phyloP scores from a whole-genome alignment of 2,113 vertebrate species.

The Anseranas semipalmata region DNA sequence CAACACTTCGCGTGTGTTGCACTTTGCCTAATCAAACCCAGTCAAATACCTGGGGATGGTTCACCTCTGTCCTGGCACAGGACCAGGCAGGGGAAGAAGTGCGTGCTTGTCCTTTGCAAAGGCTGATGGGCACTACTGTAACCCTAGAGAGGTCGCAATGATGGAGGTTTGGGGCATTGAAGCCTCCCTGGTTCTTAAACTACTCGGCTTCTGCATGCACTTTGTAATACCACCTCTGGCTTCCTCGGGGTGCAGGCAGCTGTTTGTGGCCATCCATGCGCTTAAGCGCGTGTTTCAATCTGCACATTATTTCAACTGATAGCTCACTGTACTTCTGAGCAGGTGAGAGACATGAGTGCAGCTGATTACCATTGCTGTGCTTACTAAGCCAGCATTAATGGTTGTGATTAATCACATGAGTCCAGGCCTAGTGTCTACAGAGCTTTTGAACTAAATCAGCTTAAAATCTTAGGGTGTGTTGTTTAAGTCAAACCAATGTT shows the following conservation, averaged over 20 bases:
- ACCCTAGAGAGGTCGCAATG: accelerated
- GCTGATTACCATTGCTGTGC: background rate
- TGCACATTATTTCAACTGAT: background rate
- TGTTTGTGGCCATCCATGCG: background rate
- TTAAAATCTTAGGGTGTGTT: slow-evolving; percentile 36
- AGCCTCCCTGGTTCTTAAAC: background rate
- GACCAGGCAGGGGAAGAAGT: background rate
- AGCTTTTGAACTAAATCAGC: slow-evolving; percentile 52
- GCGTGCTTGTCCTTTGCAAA: background rate
- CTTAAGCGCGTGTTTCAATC: background rate
- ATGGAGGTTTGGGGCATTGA: background rate
- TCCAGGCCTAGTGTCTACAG: background rate
- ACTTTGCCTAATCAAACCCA: background rate
- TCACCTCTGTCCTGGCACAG: background rate
- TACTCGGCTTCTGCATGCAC: background rate
- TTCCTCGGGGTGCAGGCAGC: background rate
- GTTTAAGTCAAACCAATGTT: slow-evolving; percentile 18
- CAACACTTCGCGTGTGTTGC: background rate
- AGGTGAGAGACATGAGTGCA: background rate
- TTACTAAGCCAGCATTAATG: background rate
- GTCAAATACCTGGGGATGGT: accelerated
- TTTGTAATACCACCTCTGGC: background rate
- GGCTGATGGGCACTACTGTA: background rate
- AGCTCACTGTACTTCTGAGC: background rate
- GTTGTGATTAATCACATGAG: slow-evolving; percentile 4